These are phyloP conservation scores for Clarias laeviceps DNA, from an alignment of 2,797 vertebrate genomes.

Conservation along the genomic window DNA sequence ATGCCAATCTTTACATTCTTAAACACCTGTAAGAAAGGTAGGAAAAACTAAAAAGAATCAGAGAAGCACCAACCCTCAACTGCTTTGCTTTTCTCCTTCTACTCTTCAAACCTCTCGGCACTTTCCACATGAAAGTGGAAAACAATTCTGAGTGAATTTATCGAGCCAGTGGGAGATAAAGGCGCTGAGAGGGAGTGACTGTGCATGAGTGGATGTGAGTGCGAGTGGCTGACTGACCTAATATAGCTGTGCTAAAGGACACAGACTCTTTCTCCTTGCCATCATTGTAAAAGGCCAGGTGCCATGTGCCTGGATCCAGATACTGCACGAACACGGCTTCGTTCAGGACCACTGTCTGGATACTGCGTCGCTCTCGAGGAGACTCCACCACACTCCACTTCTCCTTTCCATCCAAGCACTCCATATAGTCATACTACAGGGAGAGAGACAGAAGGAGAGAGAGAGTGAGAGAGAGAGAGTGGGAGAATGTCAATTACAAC, in stretches of 20 bases:
- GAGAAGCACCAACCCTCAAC: not conserved
- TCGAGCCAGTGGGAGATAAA: slow-evolving; percentile 46
- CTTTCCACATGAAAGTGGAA: slow-evolving; percentile 54
- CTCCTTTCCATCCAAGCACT: slow-evolving; percentile 95
- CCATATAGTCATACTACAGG: slow-evolving; percentile 95
- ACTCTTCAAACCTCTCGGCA: slow-evolving; percentile 37
- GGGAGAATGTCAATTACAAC: not conserved
- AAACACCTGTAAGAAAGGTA: not conserved
- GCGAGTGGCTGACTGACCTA: slow-evolving; percentile 79
- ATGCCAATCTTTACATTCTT: not conserved
- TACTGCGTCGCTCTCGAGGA: slow-evolving; percentile 89
- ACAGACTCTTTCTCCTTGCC: slow-evolving; percentile 93
- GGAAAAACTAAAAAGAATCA: not conserved
- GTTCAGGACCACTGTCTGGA: slow-evolving; percentile 95
- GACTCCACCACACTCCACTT: slow-evolving; percentile 98
- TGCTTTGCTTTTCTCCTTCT: slow-evolving; percentile 28
- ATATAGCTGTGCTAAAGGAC: slow-evolving; percentile 90
- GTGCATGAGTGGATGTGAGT: not conserved
- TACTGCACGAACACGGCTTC: slow-evolving; percentile 97
- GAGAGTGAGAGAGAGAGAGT: slow-evolving; percentile 7
- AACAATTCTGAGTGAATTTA: slow-evolving; percentile 31
- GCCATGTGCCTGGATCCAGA: slow-evolving; percentile 93
- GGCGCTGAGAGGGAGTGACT: slow-evolving; percentile 1
- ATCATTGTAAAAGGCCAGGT: slow-evolving; percentile 97
- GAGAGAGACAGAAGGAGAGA: slow-evolving; percentile 23